Base-by-base conservation (phyloP, 2,888 invertebrate species). In the Megaustenia siamemsis region DNA sequence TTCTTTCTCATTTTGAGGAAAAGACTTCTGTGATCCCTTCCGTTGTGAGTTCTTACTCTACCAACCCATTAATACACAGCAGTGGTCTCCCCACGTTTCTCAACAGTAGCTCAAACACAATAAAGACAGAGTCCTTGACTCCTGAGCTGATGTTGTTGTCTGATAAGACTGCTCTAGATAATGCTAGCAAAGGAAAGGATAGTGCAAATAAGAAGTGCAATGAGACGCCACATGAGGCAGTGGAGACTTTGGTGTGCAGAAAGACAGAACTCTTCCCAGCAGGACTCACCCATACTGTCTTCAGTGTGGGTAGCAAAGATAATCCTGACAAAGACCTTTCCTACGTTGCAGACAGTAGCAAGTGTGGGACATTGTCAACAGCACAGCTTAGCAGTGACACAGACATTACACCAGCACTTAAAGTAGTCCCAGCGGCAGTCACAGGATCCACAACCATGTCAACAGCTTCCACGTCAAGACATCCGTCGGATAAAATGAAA, bases 301-400 rank as follows among this genome's bases (percentile, higher is more conserved):
- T 81, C 18, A 77, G 76, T 76, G 81, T 85, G 10, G 60, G 49
- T n/a, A 69, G 68, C n/a, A 85, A 81, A 76, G 81, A 69, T 28
- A 53, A 35, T 43, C 35, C 73, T 32, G 81, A 85, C 1, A 85
- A 81, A 38, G 66, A 82, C 24, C 69, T 76, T 2, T 21, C 49
- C 0, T 18, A 4, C 0, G 24, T 4, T 32, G 28, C 43, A 0
- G 8, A 15, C 1, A 63, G 28, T 12, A 56, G 53, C n/a, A 82
- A 81, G n/a, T 28, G 32, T 40, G 43, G 71, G 28, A 53, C 81
- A 32, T 60, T 43, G 15, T 73, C 82, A 10, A 32, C 63, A 35
- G 10, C 45, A 43, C 40, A 60, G 10, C 35, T 21, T 6, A 69
- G 35, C 12, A 80, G 12, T 43, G 66, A 68, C 45, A 35, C n/a